Conservation (phyloP, 2,888 invertebrate species). For the Synanthedon tipuliformis region DNA sequence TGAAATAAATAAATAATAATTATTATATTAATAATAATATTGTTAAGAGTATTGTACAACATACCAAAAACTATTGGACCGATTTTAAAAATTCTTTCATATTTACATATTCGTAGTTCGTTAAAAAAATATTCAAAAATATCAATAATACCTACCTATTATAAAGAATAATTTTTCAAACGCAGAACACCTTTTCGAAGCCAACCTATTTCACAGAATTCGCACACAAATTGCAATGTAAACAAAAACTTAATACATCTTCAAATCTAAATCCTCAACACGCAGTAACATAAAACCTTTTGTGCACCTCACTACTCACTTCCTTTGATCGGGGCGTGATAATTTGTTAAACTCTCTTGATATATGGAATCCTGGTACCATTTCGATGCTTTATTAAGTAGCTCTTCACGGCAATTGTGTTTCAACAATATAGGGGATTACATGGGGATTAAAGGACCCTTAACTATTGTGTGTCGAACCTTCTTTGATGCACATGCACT, state of each 20-base stretch:
- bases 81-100: no score
- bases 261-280: background rate
- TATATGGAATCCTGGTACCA: constrained; percentile 24
- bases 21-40: no score
- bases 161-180: no score
- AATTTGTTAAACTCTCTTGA: constrained; percentile 28
- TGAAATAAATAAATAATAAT: no score
- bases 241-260: background rate
- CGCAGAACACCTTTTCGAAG: no score
- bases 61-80: no score
- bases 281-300: constrained; percentile 47
- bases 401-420: constrained; percentile 63
- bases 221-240: background rate
- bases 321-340: constrained; percentile 58
- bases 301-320: constrained; percentile 27
- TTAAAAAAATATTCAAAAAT: no score
- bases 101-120: no score
- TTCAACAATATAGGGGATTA: constrained; percentile 49
- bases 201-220: no score
- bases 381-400: constrained; percentile 35
- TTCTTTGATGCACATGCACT: constrained; percentile 11
- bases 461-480: constrained; percentile 27
- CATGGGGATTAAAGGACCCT: constrained; percentile 39
- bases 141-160: no score
- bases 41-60: no score